These are phyloP conservation scores for Bellardia pandia DNA, from an alignment of 2,888 invertebrate genomes.

Conservation along the genomic window DNA sequence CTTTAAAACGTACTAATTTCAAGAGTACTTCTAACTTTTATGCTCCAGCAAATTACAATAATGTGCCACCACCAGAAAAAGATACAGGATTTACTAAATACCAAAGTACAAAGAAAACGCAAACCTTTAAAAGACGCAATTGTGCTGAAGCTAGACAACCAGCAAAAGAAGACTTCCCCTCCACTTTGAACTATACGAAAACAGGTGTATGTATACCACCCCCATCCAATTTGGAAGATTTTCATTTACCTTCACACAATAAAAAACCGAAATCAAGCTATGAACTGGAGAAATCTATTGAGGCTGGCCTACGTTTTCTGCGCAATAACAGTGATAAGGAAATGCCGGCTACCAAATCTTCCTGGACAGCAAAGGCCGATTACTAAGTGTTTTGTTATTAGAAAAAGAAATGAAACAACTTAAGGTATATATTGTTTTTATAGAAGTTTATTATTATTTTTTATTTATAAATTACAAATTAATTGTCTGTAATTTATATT, in stretches of 20 bases:
- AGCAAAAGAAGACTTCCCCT: slow-evolving; percentile 17
- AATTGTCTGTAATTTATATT: slow-evolving; percentile 69
- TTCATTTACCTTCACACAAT: slow-evolving; percentile 73
- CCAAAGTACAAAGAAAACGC: slow-evolving; percentile 77
- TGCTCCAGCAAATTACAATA: slow-evolving; percentile 44
- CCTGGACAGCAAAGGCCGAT: slow-evolving; percentile 83
- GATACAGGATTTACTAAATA: slow-evolving; percentile 70
- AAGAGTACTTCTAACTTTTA: slow-evolving; percentile 66
- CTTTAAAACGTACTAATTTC: slow-evolving; percentile 78
- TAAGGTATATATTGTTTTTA: slow-evolving; percentile 30
- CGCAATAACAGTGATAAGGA: slow-evolving; percentile 85
- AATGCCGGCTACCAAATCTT: slow-evolving; percentile 79
- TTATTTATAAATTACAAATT: slow-evolving; percentile 67
- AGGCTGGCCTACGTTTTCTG: slow-evolving; percentile 85
- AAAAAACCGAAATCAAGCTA: slow-evolving; percentile 76
- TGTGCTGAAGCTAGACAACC: slow-evolving; percentile 66
- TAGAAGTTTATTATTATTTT: slow-evolving; percentile 23
- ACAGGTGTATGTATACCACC: slow-evolving; percentile 87
- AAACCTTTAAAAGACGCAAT: slow-evolving; percentile 79
- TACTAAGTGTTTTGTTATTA: slow-evolving; percentile 76
- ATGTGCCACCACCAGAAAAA: slow-evolving; percentile 64
- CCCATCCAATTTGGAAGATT: slow-evolving; percentile 87
- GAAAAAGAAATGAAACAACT: background rate
- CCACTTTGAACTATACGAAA: slow-evolving; percentile 66
- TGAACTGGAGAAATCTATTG: slow-evolving; percentile 85